phyloP scores from a whole-genome alignment of 1,140 invertebrate species.

The Phenacoccus solenopsis region DNA sequence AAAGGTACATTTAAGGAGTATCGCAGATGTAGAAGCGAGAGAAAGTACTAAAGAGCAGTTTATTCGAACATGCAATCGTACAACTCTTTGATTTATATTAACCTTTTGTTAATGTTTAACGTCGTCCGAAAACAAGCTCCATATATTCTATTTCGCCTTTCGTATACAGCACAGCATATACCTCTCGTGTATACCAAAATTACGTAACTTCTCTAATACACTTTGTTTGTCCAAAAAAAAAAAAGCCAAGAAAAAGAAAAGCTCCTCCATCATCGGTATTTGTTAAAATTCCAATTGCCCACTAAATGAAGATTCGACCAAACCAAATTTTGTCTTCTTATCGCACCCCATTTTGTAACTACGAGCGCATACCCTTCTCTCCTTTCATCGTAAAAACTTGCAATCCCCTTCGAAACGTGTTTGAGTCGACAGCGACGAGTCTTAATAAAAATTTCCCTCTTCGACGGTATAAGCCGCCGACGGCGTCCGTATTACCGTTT shows the following conservation, averaged over 20 bases:
- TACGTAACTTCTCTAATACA: too few species aligned
- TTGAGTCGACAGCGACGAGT: not conserved
- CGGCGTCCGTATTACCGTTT: not conserved
- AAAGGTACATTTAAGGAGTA: slow-evolving; percentile 2
- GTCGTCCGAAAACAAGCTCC: not conserved
- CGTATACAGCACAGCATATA: too few species aligned
- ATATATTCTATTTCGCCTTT: too few species aligned
- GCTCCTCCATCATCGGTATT: too few species aligned
- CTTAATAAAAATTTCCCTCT: not conserved
- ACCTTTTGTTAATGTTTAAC: not conserved
- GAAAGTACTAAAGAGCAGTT: slow-evolving; percentile 1
- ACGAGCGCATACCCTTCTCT: not conserved
- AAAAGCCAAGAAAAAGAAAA: too few species aligned
- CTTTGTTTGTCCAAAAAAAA: too few species aligned
- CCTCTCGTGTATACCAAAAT: too few species aligned
- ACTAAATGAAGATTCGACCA: too few species aligned
- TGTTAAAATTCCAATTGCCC: too few species aligned
- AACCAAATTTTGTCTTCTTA: too few species aligned
- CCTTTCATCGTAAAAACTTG: not conserved
- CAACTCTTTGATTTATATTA: slow-evolving; percentile 3
- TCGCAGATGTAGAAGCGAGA: not conserved
- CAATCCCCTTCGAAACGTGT: slow-evolving; percentile 7
- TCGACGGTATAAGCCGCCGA: not conserved
- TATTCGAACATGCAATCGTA: not conserved
- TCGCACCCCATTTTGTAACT: too few species aligned